These are phyloP conservation scores for Neoseiulus cucumeris DNA, from an alignment of 1,140 invertebrate species.

Conservation along the genomic window DNA sequence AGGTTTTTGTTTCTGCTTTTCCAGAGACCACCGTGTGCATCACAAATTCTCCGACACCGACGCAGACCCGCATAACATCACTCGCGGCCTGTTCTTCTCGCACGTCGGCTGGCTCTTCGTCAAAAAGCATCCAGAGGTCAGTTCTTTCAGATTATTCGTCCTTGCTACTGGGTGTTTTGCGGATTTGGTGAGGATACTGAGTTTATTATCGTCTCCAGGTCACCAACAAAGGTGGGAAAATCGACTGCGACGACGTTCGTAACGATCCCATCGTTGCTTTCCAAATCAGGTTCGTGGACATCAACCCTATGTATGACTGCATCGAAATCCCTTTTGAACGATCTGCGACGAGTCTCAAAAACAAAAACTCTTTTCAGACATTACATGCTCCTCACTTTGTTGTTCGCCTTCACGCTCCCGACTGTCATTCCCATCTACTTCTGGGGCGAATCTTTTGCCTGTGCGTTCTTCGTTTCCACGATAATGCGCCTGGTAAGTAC, in stretches of 20 bases:
- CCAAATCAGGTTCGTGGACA: constrained; percentile 24
- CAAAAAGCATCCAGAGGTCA: constrained; percentile 47
- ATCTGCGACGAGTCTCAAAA: too few species aligned
- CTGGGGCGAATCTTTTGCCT: constrained; percentile 30
- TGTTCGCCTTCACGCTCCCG: constrained; percentile 31
- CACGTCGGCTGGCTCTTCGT: constrained; percentile 58
- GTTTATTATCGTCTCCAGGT: neutral
- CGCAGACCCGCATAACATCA: constrained; percentile 58
- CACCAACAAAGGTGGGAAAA: neutral
- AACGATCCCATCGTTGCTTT: constrained; percentile 25
- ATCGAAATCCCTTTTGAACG: too few species aligned
- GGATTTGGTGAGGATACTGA: too few species aligned
- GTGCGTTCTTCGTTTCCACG: constrained; percentile 28
- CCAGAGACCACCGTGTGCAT: constrained; percentile 53
- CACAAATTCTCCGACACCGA: constrained; percentile 62
- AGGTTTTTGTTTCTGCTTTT: neutral
- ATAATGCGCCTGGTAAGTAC: constrained; percentile 24
- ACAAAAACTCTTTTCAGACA: constrained; percentile 7
- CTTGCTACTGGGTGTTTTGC: too few species aligned
- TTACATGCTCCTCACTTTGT: constrained; percentile 27
- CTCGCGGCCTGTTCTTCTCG: constrained; percentile 55
- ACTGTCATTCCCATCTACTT: constrained; percentile 30
- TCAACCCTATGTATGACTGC: too few species aligned
- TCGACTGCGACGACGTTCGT: neutral
- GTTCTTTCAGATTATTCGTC: too few species aligned